Percentiles rank a stretch among this genome's conserved stretches.
Conservation (phyloP, 2,113 vertebrate species). For the Labeo rohita region DNA sequence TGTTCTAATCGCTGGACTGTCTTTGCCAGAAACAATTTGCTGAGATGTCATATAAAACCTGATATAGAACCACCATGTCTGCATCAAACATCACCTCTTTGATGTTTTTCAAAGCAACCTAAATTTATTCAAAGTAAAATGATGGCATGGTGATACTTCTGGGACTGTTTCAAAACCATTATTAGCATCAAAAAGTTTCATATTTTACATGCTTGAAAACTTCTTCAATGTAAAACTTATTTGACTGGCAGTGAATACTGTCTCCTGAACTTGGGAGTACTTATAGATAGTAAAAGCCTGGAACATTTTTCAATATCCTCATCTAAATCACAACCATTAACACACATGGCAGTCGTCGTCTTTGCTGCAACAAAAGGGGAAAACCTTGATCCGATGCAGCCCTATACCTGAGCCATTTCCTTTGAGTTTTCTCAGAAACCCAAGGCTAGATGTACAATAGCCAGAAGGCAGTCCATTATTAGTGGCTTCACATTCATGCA, state of each 20-base stretch:
- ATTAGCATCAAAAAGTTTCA: not conserved
- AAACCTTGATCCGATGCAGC: not conserved
- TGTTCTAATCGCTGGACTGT: not conserved
- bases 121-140: not conserved
- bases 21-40: not conserved
- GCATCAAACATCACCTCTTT: not conserved
- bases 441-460: slow-evolving; percentile 9
- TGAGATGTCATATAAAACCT: not conserved
- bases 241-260: not conserved
- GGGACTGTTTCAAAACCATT: not conserved
- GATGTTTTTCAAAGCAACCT: not conserved
- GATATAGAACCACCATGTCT: not conserved
- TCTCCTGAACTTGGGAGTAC: not conserved
- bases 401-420: not conserved
- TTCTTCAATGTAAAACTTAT: not conserved
- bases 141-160: not conserved
- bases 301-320: not conserved
- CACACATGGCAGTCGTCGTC: too few species aligned
- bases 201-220: not conserved
- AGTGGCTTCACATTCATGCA: not conserved
- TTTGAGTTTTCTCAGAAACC: slow-evolving; percentile 14
- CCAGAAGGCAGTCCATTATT: not conserved
- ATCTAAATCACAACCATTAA: not conserved
- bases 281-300: not conserved
- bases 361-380: slow-evolving; percentile 10